These are phyloP conservation scores for Rhabditoides inermis DNA, from an alignment of 2,888 invertebrate genomes.

Conservation along the genomic window DNA sequence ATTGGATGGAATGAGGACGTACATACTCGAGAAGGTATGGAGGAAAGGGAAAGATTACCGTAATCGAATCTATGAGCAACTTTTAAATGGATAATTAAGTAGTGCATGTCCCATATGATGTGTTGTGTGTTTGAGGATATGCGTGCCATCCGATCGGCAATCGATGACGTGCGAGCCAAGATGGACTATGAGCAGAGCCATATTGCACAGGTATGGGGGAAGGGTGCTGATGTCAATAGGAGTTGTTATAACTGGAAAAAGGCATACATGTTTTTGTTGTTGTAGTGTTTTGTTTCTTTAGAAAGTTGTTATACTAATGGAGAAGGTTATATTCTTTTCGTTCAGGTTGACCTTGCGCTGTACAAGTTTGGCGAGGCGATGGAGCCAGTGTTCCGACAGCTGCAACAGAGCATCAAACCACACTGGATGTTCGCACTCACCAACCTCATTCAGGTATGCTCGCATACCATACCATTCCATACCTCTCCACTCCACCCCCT, in stretches of 20 bases:
- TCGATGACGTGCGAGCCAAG: constrained; percentile 62
- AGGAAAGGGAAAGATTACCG: too few relatives aligned
- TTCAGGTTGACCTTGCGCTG: constrained; percentile 71
- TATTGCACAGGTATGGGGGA: constrained; percentile 55
- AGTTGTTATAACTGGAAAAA: too few relatives aligned
- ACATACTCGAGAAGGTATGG: constrained; percentile 27
- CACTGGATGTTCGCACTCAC: constrained; percentile 99
- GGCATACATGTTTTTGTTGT: too few relatives aligned
- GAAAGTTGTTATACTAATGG: too few relatives aligned
- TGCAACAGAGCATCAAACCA: constrained; percentile 76
- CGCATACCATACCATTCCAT: too few relatives aligned
- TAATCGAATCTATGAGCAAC: too few relatives aligned
- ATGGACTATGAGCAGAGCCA: constrained; percentile 79
- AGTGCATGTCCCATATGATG: too few relatives aligned
- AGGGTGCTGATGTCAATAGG: background rate
- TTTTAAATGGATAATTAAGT: too few relatives aligned
- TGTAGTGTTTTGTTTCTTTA: background rate
- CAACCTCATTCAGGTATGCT: constrained; percentile 79
- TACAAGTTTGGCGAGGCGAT: constrained; percentile 65
- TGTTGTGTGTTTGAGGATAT: too few relatives aligned
- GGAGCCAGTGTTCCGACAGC: constrained; percentile 40
- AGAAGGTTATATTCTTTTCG: too few relatives aligned
- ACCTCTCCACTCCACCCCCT: too few relatives aligned
- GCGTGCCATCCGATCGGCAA: constrained; percentile 15
- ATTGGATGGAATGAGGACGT: constrained; percentile 37